phyloP scores from a whole-genome alignment of 2,113 vertebrate genomes.

The Oncorhynchus tshawytscha region DNA sequence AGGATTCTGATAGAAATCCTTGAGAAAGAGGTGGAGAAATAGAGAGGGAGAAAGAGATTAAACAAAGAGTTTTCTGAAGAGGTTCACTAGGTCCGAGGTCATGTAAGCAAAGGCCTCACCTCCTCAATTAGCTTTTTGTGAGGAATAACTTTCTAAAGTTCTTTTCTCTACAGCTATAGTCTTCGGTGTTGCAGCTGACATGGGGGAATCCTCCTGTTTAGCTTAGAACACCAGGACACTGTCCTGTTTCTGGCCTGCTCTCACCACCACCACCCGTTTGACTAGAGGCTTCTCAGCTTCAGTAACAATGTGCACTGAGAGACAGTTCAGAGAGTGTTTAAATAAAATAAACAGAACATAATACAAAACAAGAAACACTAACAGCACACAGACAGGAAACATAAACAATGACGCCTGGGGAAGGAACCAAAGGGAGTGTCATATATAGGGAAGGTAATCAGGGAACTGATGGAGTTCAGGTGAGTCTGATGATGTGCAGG shows the following conservation, averaged over 20 bases:
- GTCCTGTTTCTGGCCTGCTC: conserved; percentile 19
- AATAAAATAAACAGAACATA: no score
- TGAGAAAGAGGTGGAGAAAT: conserved; percentile 2
- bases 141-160: conserved; percentile 19
- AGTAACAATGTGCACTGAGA: no score
- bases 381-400: no score
- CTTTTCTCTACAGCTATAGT: not conserved
- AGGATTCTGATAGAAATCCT: conserved; percentile 74
- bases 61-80: conserved; percentile 2
- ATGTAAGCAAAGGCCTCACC: conserved; percentile 43
- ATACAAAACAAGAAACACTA: no score
- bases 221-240: conserved; percentile 10
- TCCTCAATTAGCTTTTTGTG: conserved; percentile 23
- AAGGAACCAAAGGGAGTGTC: no score
- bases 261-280: conserved; percentile 37
- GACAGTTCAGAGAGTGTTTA: no score
- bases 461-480: no score
- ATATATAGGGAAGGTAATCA: no score
- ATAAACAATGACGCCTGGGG: no score
- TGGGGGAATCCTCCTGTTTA: conserved; percentile 26
- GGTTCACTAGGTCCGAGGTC: not conserved
- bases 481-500: no score
- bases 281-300: conserved; percentile 6
- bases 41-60: conserved; percentile 6
- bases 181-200: conserved; percentile 19